Base-by-base conservation (phyloP, 2,113 vertebrate species). In the Cettia cetti region DNA sequence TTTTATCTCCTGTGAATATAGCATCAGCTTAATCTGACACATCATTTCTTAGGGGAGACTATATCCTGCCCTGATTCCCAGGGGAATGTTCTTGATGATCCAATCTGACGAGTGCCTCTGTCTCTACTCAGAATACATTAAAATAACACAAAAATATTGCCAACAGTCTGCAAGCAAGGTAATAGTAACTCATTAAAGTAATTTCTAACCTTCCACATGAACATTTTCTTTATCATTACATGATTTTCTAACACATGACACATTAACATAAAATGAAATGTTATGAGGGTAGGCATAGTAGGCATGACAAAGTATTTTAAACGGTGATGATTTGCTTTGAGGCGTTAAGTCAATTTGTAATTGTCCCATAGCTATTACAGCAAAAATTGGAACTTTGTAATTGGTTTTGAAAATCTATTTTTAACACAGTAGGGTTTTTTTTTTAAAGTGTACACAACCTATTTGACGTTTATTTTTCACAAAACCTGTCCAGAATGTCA, bases 111-210 rank as follows among this genome's bases (percentile, higher is more conserved):
- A 81, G 64, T 75, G 82, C 88, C 86, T 97, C 90, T 96, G 92
- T 95, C 92, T 95, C 92, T 95, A 93, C 61, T 96, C 95, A 94
- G 92, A 96, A 94, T 71, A 93, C 90, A 95, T 96, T 94, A 95
- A 95, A 97, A 92, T 90, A 94, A 94, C 82, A 86, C 79, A 90
- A 96, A 96, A 96, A 96, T 90, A 93, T 93, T 96, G 86, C 68
- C 80, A 94, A 93, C 80, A 93, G 72, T 94, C 92, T 89, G 82
- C 20, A 21, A 90, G 92, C 64, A 88, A 94, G 90, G 90, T 95
- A 96, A 92, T 91, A 97, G 87, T 71, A 96, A 95, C 90, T 95
- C 93, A 95, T 96, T 95, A 96, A 95, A 95, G 88, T 95, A n/a
- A 96, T 94, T 95, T 92, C 93, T 93, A 97, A 96, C 94, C 92